Base-by-base conservation (phyloP, 2,113 vertebrate genomes). In the Falcunculus frontatus region DNA sequence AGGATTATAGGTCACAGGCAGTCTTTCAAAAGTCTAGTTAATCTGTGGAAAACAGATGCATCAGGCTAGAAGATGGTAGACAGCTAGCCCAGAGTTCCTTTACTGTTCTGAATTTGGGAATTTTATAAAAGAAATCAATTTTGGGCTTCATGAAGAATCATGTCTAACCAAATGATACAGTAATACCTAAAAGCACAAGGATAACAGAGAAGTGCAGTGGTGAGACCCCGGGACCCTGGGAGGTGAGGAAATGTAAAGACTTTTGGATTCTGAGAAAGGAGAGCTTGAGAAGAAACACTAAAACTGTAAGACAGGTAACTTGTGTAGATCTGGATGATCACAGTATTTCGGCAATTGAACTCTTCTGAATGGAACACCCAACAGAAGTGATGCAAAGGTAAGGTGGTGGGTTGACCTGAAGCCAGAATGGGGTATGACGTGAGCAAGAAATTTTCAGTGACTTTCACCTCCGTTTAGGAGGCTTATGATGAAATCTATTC, bases 211-310 rank as follows among this genome's bases (percentile, higher is more conserved):
- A 75, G 4, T 16, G 4, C 20, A 18, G 6, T 41, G 8, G 7
- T 7, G 1, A 82, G 11, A 65, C 3, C 2, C 15, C 35, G 13
- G 0, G 2, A 53, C 30, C 11, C 17, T 49, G 50, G 33, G 8
- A 67, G 42, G 10, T 23, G 13, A 35, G 21, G 20, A 74, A 87
- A 63, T 46, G 3, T 49, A 29, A 84, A 60, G 3, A 50, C 5
- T 56, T 39, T 37, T 37, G 16, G 15, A 59, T 35, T 59, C 13
- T n/a, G 18, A 60, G 21, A 68, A 86, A 68, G 21, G 5, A 73
- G n/a, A 84, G 9, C 30, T 85, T 88, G 21, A 67, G 30, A 72
- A 74, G 13, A 29, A 87, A 65, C 9, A 3, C 10, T 77, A 41
- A 68, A 68, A 56, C 9, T 23, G 1, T 29, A 50, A 76, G 7